Percentiles rank a stretch among this genome's conserved stretches.
Evolutionary conservation across 2,797 vertebrate genomes (phyloP).

Genomic region (Pterois miles): DNA sequence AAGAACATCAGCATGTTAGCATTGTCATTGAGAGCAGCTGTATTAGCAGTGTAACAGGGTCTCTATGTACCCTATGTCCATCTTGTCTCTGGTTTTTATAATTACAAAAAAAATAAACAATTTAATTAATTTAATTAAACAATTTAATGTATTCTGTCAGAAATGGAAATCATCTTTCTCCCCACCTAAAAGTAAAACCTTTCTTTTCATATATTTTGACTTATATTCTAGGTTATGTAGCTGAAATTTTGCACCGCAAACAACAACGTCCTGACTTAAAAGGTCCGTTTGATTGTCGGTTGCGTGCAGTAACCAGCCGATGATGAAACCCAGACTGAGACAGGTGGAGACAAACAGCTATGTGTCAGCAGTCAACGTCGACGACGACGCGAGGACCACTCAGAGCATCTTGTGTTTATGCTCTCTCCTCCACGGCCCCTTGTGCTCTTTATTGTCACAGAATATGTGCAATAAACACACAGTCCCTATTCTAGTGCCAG

Average conservation of each 20-base stretch:
- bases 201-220: background rate
- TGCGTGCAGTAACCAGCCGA: background rate
- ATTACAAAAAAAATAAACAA: too few species aligned
- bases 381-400: constrained; percentile 13
- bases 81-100: too few species aligned
- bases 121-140: too few species aligned
- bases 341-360: constrained; percentile 7
- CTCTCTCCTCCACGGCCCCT: constrained; percentile 14
- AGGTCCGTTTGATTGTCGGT: background rate
- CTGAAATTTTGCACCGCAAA: background rate
- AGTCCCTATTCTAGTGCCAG: constrained; percentile 8
- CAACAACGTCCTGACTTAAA: constrained; percentile 9
- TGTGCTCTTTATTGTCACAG: constrained; percentile 42
- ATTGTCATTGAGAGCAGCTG: background rate
- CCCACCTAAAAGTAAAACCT: background rate
- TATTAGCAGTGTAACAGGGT: too few species aligned
- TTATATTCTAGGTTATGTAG: constrained; percentile 1
- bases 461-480: constrained; percentile 41
- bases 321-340: background rate
- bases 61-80: too few species aligned
- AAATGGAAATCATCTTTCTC: background rate
- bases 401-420: constrained; percentile 18
- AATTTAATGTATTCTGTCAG: background rate
- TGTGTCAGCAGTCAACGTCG: background rate
- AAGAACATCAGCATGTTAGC: background rate